Evolutionary conservation across 2,888 invertebrate species (phyloP), one percentile per base, ranked within the genome.

Genomic region (Phengaris arion): DNA sequence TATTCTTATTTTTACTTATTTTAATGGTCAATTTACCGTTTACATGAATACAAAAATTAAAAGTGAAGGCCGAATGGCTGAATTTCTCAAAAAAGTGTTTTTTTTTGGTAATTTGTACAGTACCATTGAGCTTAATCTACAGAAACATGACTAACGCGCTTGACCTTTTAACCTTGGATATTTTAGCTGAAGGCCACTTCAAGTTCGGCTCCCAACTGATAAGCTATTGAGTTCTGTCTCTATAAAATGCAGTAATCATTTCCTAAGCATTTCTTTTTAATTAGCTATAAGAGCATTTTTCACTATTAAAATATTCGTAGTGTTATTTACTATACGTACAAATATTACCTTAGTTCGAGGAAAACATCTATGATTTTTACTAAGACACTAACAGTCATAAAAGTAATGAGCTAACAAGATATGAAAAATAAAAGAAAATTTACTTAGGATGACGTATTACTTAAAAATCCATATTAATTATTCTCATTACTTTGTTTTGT

Each of bases 141-240:
- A 59, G 59, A 8, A 22, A 45, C 64, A 22, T 64, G 64, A 64
- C 64, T 64, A 64, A 64, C 64, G 35, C 64, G 12, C 64, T 64
- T 45, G 64, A 45, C 35, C 64, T 64, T 64, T 52, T 45, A 15
- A 12, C 64, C 64, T 64, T 64, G 64, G 64, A 13, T 35, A 35
- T 3, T 12, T 45, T 64, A 35, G 13, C 64, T 12, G 35, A 64
- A 64, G 64, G 64, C 45, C 35, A 45, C 64, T 22, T 22, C 59
- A 59, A 59, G 64, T 64, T 64, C 64, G 12, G 35, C 8, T 15
- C 64, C 64, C 35, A 35, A 35, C 35, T 10, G 5, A 12, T 35
- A 10, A 35, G 35, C 48, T 64, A 35, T 10, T 10, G 2, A 59
- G 15, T 10, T 6, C 48, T 6, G 48, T 48, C 4, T 48, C 48